Base-by-base conservation (phyloP, 1,140 invertebrate species). In the Chrysopa pallens region DNA sequence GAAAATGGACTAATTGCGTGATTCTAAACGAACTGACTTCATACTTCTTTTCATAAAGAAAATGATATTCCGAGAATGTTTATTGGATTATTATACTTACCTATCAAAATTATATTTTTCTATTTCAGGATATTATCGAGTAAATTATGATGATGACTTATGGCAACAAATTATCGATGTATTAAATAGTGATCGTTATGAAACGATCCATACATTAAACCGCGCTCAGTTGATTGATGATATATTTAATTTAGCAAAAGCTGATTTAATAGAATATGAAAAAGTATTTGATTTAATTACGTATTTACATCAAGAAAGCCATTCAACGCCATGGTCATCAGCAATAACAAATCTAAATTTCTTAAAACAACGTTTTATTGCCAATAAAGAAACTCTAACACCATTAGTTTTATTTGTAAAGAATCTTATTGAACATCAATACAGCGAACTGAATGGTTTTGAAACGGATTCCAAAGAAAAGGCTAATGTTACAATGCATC, bases 191-290 rank as follows among this genome's bases (percentile, higher is more conserved):
- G 48, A 54, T 4, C 58, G 72, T 40, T 60, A 67, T 46, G 48
- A 60, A 48, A 59, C 60, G 6, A 79, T 84, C 28, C 69, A 77
- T 48, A 70, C 70, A 39, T 55, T 79, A 0, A 90, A 85, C 58
- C 69, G 84, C 52, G 84, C 81, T 0, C 81, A 85, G 57, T 66
- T 89, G 8, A 67, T 88, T 5, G 82, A 89, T 50, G 87, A 91
- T 60, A 65, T 80, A 4, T 64, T 86, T 29, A 76, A 76, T 52
- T 61, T 73, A 47, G 58, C 69, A 2, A 58, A 69, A 36, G 59
- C 66, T 44, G 56, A 53, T 8, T 42, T 52, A 6, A 59, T 70
- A 4, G 48, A 50, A 6, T 68, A 72, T 15, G 45, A 50, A 0
- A 57, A 66, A 12, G 69, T 71, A 0, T 58, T 83, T 7, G 58